A percentile compares a stretch with the other conserved stretches of the same genome.
Evolutionary conservation across 35 echinoderm and acorn worm species (phyloP).

Genomic region (Anneissia japonica): DNA sequence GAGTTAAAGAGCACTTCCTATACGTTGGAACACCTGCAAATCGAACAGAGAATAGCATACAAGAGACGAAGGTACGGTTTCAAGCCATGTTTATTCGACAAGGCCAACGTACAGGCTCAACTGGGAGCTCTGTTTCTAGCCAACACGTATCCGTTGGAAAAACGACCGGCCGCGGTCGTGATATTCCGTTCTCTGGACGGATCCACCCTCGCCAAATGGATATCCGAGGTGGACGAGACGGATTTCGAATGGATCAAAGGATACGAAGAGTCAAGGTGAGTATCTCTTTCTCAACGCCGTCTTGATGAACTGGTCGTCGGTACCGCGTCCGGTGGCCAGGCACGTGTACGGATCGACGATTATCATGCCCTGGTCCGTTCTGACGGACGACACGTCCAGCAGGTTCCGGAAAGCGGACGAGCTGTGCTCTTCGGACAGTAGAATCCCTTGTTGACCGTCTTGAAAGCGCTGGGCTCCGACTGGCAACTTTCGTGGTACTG

Average conservation of each 20-base stretch:
- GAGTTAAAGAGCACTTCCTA: not conserved
- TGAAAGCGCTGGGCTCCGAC: not conserved
- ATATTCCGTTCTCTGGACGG: not conserved
- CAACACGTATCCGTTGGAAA: not conserved
- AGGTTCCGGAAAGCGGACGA: not conserved
- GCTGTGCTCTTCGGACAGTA: not conserved
- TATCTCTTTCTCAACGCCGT: not conserved
- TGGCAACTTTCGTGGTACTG: not conserved
- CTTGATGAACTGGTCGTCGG: not conserved
- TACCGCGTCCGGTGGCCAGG: not conserved
- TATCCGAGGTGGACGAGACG: not conserved
- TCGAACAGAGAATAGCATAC: not conserved
- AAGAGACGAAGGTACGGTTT: not conserved
- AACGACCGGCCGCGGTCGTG: not conserved
- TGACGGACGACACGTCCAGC: not conserved
- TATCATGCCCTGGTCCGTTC: not conserved
- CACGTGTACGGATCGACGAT: not conserved
- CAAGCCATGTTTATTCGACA: not conserved
- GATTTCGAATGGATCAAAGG: not conserved
- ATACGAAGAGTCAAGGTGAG: not conserved
- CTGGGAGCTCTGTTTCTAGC: not conserved
- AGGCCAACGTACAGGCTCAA: not conserved
- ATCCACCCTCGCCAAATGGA: not conserved
- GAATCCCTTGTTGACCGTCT: not conserved
- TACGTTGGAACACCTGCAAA: not conserved